Conservation (phyloP, 2,113 vertebrate species). For the Otis tarda region DNA sequence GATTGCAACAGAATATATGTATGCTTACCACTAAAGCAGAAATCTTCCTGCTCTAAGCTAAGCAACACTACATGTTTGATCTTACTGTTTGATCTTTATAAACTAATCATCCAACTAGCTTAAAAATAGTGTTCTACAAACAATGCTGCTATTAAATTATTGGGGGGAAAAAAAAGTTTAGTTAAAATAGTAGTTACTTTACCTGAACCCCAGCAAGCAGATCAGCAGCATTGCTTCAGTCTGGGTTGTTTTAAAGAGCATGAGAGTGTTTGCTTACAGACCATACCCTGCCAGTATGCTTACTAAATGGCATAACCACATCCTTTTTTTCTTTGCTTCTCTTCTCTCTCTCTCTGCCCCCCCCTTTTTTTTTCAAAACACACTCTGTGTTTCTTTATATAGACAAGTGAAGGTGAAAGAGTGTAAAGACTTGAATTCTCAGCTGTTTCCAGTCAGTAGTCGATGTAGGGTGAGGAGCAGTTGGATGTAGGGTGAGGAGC, state of each 20-base stretch:
- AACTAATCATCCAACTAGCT: background rate
- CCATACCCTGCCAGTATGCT: background rate
- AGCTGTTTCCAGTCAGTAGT: background rate
- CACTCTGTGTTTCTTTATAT: background rate
- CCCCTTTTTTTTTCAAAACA: background rate
- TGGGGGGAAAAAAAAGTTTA: background rate
- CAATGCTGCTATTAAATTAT: background rate
- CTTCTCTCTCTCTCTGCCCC: background rate
- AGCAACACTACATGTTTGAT: background rate
- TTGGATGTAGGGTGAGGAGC: too few species aligned
- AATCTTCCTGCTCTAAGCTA: background rate
- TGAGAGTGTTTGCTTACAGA: background rate
- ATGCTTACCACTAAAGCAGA: background rate
- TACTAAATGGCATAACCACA: constrained; percentile 25
- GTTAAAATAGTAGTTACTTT: background rate
- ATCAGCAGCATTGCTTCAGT: background rate
- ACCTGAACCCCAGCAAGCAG: constrained; percentile 7
- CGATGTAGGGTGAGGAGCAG: background rate
- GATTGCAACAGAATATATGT: background rate
- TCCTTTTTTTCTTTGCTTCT: constrained; percentile 26
- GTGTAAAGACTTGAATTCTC: background rate
- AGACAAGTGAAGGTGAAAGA: background rate
- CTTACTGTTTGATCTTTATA: background rate
- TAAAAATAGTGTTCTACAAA: background rate
- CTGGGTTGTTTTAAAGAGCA: background rate